These are phyloP conservation scores for Papilio gigon DNA, from an alignment of 2,888 invertebrate genomes.

Conservation along the genomic window DNA sequence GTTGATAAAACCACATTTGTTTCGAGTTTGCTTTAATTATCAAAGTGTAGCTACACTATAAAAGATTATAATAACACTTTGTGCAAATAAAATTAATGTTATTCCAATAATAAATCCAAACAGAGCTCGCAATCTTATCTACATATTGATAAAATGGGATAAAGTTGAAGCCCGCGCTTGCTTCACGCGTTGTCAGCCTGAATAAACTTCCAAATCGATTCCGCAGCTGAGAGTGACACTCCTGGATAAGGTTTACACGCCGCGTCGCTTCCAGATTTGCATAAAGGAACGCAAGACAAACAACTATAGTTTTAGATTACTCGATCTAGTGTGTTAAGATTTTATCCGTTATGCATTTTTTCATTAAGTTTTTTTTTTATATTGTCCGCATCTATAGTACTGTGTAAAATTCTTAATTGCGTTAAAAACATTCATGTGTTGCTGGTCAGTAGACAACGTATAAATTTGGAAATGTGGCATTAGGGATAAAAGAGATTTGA, in stretches of 20 bases:
- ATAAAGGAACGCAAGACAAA: constrained; percentile 69
- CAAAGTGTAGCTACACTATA: neutral
- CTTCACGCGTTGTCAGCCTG: constrained; percentile 78
- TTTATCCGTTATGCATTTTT: neutral
- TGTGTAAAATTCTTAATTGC: neutral
- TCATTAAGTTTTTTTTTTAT: constrained; percentile 11
- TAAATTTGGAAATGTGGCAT: too few relatives aligned
- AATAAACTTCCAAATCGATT: constrained; percentile 82
- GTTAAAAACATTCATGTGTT: too few relatives aligned
- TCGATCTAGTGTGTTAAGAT: constrained; percentile 12
- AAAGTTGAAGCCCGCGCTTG: constrained; percentile 66
- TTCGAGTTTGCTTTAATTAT: neutral
- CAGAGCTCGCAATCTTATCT: constrained; percentile 40
- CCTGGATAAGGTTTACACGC: constrained; percentile 66
- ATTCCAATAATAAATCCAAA: constrained; percentile 30
- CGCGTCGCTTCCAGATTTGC: constrained; percentile 72
- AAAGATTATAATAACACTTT: neutral
- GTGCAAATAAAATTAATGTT: constrained; percentile 17
- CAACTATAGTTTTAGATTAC: constrained; percentile 41
- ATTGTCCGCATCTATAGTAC: neutral
- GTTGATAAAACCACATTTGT: neutral
- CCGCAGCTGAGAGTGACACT: constrained; percentile 79
- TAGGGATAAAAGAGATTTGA: too few relatives aligned
- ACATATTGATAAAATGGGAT: constrained; percentile 60
- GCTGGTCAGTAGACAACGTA: too few relatives aligned